phyloP scores from a whole-genome alignment of 2,888 invertebrate genomes.

The Drosophila engyochracea region DNA sequence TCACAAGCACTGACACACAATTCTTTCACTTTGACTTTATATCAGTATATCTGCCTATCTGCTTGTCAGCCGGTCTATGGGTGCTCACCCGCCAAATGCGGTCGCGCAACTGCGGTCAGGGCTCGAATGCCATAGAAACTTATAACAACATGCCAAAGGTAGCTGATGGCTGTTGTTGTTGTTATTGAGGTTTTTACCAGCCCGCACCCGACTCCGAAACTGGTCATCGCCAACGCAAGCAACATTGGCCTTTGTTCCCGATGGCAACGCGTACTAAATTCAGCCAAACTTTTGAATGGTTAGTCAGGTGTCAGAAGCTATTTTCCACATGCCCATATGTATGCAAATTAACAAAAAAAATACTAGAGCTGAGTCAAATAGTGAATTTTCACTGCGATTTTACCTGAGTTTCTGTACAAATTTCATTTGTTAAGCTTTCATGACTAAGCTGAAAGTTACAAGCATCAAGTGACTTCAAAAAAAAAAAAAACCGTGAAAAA shows the following conservation, averaged over 20 bases:
- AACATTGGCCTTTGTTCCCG: constrained; percentile 25
- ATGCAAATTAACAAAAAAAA: background rate
- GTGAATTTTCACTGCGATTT: background rate
- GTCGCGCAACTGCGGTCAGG: constrained; percentile 73
- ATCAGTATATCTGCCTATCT: background rate
- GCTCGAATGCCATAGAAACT: constrained; percentile 46
- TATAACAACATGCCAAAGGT: constrained; percentile 62
- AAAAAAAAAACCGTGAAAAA: background rate
- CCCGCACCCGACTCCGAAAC: constrained; percentile 35
- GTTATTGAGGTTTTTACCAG: constrained; percentile 18
- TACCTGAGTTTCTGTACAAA: background rate
- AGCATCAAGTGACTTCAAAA: background rate
- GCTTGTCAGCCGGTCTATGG: constrained; percentile 16
- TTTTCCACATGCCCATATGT: background rate
- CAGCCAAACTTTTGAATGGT: constrained; percentile 17
- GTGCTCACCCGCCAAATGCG: constrained; percentile 74
- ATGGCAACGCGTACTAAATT: constrained; percentile 4
- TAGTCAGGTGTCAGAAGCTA: constrained; percentile 10
- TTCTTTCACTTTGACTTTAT: constrained; percentile 9
- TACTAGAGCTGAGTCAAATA: constrained; percentile 5
- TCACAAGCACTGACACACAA: constrained; percentile 7
- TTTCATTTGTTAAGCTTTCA: background rate
- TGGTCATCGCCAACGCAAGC: constrained; percentile 19
- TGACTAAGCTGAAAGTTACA: background rate
- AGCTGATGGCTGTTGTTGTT: constrained; percentile 22